Evolutionary conservation across 2,888 invertebrate species (phyloP), one percentile per base, ranked within the genome.

Genomic region (Aphidoletes aphidimyza): DNA sequence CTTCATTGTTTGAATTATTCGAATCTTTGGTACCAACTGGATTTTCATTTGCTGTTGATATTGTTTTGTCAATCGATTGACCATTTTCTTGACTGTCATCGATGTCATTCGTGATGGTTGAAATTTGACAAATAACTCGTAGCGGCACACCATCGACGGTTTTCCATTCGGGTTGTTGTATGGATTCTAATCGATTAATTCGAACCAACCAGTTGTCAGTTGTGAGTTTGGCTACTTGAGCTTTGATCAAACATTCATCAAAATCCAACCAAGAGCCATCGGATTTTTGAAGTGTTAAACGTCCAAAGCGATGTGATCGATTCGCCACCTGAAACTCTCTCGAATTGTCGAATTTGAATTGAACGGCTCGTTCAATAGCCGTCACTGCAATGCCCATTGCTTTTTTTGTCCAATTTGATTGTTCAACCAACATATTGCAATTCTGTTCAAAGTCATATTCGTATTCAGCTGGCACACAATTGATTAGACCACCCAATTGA

Each of bases 31-130:
- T 30, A 30, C 14, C 22, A 26, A 3, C 11, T n/a, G 3, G 14
- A n/a, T 69, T 34, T 14, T 30, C 69, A 69, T 69, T 69, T 69
- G 30, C 9, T 69, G n/a, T n/a, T 69, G 69, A 69, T n/a, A 30
- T 2, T 5, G 2, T 14, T 17, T n/a, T n/a, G n/a, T n/a, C n/a
- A n/a, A n/a, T n/a, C n/a, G n/a, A n/a, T n/a, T n/a, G n/a, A n/a
- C n/a, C n/a, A n/a, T n/a, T n/a, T n/a, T n/a, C n/a, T n/a, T n/a
- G n/a, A n/a, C n/a, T n/a, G n/a, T n/a, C n/a, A n/a, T n/a, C n/a
- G n/a, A n/a, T n/a, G n/a, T n/a, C n/a, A n/a, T n/a, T n/a, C n/a
- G n/a, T n/a, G n/a, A n/a, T n/a, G n/a, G n/a, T 6, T 54, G 54
- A 54, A 54, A 26, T 11, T 3, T 14, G 69, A 30, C 11, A 34